Base-by-base conservation (phyloP, 2,113 vertebrate genomes). In the Eclectus roratus region DNA sequence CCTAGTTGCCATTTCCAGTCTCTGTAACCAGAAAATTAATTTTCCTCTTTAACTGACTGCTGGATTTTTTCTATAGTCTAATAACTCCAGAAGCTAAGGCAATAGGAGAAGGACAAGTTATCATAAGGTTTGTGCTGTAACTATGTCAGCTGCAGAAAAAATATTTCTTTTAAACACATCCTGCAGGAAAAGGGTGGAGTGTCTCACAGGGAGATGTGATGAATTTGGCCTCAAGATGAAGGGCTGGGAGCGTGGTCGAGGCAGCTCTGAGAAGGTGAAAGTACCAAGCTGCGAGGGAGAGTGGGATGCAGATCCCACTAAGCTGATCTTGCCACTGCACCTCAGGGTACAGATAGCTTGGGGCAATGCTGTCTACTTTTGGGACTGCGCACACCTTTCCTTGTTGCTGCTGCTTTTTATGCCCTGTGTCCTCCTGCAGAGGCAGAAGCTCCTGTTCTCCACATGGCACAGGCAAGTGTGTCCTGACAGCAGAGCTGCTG, bases 1-100 rank as follows among this genome's bases (percentile, higher is more conserved):
- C 82, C 60, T 49, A 66, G 60, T 85, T 96, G 78, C 66, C 63
- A 70, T 89, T 93, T 94, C 64, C 35, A 96, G 15, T 43, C 44
- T 53, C 64, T 70, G 27, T 73, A 90, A 94, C 69, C n/a, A 91
- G 74, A 93, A 85, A 91, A 93, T 83, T 88, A 90, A 88, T 95
- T 78, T 95, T 88, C 46, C 27, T 73, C 43, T 83, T 85, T 77
- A 91, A 89, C 41, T 55, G 50, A 71, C 60, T 89, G 71, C 43
- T 90, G 81, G 44, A 82, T 15, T 69, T 93, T 89, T 93, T 60
- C 61, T 58, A 5, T 6, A 64, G 60, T 66, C 50, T 73, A 85
- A 49, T 80, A 88, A 78, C 29, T 50, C n/a, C 28, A 83, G 79
- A 64, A 88, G 47, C 19, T 43, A 29, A 83, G 21, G 68, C 52